phyloP scores from a whole-genome alignment of 2,888 invertebrate genomes.

The Eilema caniola region DNA sequence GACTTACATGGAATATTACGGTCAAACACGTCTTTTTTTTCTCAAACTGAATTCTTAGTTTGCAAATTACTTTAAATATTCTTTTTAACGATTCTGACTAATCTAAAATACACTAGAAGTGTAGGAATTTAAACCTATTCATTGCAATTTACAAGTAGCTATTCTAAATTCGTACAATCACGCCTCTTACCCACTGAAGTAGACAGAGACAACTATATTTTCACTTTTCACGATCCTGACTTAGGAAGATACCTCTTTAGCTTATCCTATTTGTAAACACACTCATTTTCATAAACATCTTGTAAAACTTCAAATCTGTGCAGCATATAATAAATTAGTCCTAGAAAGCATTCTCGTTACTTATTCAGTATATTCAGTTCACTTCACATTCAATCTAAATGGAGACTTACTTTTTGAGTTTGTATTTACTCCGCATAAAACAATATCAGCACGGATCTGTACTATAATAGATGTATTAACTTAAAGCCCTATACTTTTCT shows the following conservation, averaged over 20 bases:
- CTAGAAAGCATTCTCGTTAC: too few relatives aligned
- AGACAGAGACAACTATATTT: background rate
- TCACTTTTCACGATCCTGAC: background rate
- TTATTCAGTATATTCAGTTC: too few relatives aligned
- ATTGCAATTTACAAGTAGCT: background rate
- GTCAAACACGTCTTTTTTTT: background rate
- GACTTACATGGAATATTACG: background rate
- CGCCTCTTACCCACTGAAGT: too few relatives aligned
- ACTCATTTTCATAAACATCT: background rate
- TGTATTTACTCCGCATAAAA: conserved; percentile 43
- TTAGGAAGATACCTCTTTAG: too few relatives aligned
- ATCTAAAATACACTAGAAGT: background rate
- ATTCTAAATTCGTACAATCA: background rate
- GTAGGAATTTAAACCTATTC: background rate
- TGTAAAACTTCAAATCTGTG: background rate
- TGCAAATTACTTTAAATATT: background rate
- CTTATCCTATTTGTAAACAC: too few relatives aligned
- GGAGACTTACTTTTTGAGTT: conserved; percentile 20
- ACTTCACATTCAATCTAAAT: background rate
- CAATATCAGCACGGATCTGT: conserved; percentile 41
- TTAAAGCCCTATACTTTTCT: conserved; percentile 49
- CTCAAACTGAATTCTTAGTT: background rate
- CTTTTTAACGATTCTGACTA: background rate
- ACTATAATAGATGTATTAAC: conserved; percentile 43
- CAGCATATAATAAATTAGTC: too few relatives aligned